phyloP scores from a whole-genome alignment of 2,113 vertebrate genomes.

The Lutjanus erythropterus region DNA sequence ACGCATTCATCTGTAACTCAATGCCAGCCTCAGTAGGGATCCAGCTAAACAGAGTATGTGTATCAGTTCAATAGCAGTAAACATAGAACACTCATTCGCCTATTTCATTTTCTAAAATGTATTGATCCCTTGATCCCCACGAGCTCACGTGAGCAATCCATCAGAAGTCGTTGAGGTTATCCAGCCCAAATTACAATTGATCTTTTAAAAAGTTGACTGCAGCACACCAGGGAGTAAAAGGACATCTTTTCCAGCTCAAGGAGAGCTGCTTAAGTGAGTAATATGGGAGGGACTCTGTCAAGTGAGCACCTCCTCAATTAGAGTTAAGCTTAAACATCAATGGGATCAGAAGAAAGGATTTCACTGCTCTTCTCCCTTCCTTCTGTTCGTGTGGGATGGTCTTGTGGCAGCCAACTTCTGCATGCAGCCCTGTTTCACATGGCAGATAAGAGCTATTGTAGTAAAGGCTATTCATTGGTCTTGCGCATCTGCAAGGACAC shows the following conservation, averaged over 20 bases:
- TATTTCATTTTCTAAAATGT: slow-evolving; percentile 64
- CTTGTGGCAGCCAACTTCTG: slow-evolving; percentile 27
- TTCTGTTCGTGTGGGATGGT: slow-evolving; percentile 25
- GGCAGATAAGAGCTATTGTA: slow-evolving; percentile 50
- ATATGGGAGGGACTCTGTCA: slow-evolving; percentile 53
- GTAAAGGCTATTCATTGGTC: slow-evolving; percentile 29
- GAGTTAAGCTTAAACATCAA: slow-evolving; percentile 71
- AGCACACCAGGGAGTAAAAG: slow-evolving; percentile 52
- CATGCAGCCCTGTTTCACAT: slow-evolving; percentile 31
- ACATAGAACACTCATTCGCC: slow-evolving; percentile 34
- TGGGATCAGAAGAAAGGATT: slow-evolving; percentile 70
- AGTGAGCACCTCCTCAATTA: slow-evolving; percentile 76
- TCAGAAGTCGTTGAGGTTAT: slow-evolving; percentile 65
- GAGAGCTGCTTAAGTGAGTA: slow-evolving; percentile 69
- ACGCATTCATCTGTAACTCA: slow-evolving; percentile 38
- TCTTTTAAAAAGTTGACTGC: slow-evolving; percentile 66
- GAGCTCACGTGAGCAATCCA: slow-evolving; percentile 50
- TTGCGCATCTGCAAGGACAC: slow-evolving; percentile 46
- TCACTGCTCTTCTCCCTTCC: slow-evolving; percentile 47
- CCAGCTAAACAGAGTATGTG: slow-evolving; percentile 35
- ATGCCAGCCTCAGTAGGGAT: slow-evolving; percentile 22
- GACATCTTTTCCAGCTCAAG: slow-evolving; percentile 61
- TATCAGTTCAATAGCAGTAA: slow-evolving; percentile 45
- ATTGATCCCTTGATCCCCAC: slow-evolving; percentile 50
- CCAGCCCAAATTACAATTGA: slow-evolving; percentile 73